These are phyloP conservation scores for Anguilla obscura DNA, from an alignment of 2,797 vertebrate genomes.

Conservation along the genomic window DNA sequence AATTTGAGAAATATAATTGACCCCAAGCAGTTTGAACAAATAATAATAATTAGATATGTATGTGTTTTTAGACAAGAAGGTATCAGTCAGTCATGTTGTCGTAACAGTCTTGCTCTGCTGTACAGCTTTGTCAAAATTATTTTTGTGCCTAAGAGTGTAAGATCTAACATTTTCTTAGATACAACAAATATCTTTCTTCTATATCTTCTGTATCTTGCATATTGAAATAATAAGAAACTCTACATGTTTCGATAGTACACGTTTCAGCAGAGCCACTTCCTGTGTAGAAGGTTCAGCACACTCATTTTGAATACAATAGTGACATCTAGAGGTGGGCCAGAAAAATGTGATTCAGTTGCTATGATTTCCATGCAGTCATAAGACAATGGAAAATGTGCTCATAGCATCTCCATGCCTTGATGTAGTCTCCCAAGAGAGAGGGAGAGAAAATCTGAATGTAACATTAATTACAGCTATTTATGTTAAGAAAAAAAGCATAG, in stretches of 20 bases:
- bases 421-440: constrained; percentile 30
- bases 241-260: background rate
- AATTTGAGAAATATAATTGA: background rate
- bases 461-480: constrained; percentile 66
- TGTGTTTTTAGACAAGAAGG: background rate
- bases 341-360: constrained; percentile 27
- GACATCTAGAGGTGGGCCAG: constrained; percentile 71
- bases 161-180: background rate
- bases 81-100: background rate
- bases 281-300: background rate
- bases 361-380: constrained; percentile 11
- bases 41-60: background rate
- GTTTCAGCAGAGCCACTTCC: background rate
- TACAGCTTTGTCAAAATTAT: background rate
- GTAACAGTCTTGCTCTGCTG: background rate
- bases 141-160: background rate
- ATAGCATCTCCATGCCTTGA: constrained; percentile 35
- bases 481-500: constrained; percentile 50
- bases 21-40: background rate
- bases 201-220: background rate
- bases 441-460: constrained; percentile 39
- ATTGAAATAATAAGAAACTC: constrained; percentile 4
- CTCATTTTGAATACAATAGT: constrained; percentile 72
- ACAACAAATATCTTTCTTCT: background rate
- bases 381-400: constrained; percentile 47